These are phyloP conservation scores for Hylaeus anthracinus DNA, from an alignment of 1,140 invertebrate genomes.

Conservation along the genomic window DNA sequence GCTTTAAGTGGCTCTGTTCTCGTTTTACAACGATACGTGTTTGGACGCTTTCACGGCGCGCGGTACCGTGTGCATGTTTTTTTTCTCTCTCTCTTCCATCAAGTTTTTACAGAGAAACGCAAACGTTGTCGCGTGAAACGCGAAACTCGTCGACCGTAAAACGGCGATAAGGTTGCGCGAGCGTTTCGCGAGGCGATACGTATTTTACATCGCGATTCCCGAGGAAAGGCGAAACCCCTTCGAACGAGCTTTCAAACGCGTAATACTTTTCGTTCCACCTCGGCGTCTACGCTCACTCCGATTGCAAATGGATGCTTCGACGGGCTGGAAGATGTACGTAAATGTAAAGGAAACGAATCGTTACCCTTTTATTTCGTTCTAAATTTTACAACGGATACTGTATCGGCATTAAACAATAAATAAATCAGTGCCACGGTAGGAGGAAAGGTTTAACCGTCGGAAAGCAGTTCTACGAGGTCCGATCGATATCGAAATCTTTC, in stretches of 20 bases:
- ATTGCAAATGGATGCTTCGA: too few relatives aligned
- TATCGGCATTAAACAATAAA: not conserved
- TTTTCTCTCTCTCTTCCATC: not conserved
- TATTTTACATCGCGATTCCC: not conserved
- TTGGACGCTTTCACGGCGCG: not conserved
- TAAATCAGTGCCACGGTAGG: not conserved
- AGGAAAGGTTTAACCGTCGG: not conserved
- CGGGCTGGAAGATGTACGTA: too few relatives aligned
- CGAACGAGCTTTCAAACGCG: not conserved
- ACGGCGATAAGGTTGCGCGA: not conserved
- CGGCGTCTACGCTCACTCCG: not conserved
- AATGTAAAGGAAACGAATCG: too few relatives aligned
- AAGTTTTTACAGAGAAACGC: not conserved
- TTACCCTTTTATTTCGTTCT: too few relatives aligned
- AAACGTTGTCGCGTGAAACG: not conserved
- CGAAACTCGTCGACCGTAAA: constrained; percentile 21
- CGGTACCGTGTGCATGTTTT: not conserved
- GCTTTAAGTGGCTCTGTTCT: not conserved
- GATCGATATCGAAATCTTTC: constrained; percentile 32
- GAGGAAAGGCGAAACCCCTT: not conserved
- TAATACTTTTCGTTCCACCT: not conserved
- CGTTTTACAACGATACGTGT: constrained; percentile 1
- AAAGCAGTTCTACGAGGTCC: not conserved
- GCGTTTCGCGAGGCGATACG: not conserved
- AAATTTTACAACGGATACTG: too few relatives aligned